Conservation (phyloP, 2,888 invertebrate species). For the Melipona bicolor region DNA sequence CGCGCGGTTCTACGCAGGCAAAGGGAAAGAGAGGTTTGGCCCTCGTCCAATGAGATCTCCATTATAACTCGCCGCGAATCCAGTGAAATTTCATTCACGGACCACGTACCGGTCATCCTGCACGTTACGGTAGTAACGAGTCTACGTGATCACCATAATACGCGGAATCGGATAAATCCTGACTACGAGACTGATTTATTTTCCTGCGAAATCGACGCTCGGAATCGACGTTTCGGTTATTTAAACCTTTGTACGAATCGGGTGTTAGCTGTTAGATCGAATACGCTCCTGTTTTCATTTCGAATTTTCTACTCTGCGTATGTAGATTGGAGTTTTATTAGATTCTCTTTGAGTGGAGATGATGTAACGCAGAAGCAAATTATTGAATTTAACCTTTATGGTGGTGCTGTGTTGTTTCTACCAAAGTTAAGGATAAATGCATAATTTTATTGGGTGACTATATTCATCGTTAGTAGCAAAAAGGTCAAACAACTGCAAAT, state of each 20-base stretch:
- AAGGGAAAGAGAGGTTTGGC: constrained; percentile 38
- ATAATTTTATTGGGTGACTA: too few species aligned
- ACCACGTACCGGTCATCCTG: constrained; percentile 53
- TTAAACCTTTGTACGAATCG: neutral
- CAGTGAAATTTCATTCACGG: constrained; percentile 60
- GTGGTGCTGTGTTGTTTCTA: too few species aligned
- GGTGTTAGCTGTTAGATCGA: neutral
- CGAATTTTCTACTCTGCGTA: neutral
- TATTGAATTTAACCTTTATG: neutral
- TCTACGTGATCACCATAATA: constrained; percentile 56
- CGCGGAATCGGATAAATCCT: constrained; percentile 40
- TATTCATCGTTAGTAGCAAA: too few species aligned
- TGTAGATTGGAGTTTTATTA: neutral
- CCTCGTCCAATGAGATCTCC: constrained; percentile 47
- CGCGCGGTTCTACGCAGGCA: neutral
- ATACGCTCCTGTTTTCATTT: neutral
- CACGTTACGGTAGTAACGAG: constrained; percentile 58
- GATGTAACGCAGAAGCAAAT: neutral
- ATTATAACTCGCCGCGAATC: constrained; percentile 38
- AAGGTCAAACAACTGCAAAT: too few species aligned
- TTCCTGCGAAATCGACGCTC: constrained; percentile 11
- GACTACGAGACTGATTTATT: constrained; percentile 42
- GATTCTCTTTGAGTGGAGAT: neutral
- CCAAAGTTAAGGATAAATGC: too few species aligned
- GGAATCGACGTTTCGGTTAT: constrained; percentile 8